Conservation (phyloP, 2,888 invertebrate species). For the Reticulitermes lucifugus region DNA sequence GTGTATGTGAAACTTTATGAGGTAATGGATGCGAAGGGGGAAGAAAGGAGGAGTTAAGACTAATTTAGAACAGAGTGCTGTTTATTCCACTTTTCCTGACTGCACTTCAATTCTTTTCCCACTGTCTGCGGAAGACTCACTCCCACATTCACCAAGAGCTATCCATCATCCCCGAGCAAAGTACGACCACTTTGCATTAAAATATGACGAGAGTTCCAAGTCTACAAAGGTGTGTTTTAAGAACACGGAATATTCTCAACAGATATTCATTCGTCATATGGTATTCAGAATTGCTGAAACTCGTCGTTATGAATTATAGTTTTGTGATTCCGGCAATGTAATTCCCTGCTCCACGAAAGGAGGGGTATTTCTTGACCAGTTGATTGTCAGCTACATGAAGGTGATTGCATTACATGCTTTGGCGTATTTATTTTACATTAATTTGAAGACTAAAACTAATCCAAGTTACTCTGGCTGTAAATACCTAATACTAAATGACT, state of each 20-base stretch:
- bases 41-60: not conserved
- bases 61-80: constrained; percentile 22
- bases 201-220: not conserved
- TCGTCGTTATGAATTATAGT: not conserved
- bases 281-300: not conserved
- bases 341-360: too few relatives aligned
- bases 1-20: not conserved
- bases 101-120: not conserved
- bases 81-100: constrained; percentile 34
- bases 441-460: too few relatives aligned
- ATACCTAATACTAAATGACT: too few relatives aligned
- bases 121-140: not conserved
- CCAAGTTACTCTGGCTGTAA: too few relatives aligned
- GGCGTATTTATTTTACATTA: too few relatives aligned
- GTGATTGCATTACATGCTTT: too few relatives aligned
- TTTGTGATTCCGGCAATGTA: too few relatives aligned
- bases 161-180: constrained; percentile 13
- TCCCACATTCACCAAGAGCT: not conserved
- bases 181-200: constrained; percentile 7
- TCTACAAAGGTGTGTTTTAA: not conserved
- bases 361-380: too few relatives aligned
- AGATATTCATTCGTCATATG: not conserved
- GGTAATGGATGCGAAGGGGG: not conserved
- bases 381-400: too few relatives aligned
- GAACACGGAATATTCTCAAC: not conserved